These are phyloP conservation scores for Patella caerulea DNA, from an alignment of 2,888 invertebrate species.

Conservation along the genomic window DNA sequence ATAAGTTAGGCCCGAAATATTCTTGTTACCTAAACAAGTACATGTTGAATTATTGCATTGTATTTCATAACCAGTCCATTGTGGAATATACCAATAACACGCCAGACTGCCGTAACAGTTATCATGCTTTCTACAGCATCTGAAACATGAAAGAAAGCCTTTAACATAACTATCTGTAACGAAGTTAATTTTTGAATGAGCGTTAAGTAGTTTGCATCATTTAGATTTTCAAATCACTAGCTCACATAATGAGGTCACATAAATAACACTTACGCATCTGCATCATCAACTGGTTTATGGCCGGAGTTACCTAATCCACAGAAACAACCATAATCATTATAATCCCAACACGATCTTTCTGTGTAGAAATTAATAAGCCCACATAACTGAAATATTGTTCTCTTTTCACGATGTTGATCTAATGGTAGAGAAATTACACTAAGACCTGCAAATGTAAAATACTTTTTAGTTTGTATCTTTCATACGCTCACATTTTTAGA, in stretches of 20 bases:
- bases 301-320: slow-evolving; percentile 60
- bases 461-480: no score
- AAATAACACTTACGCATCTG: slow-evolving; percentile 49
- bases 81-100: slow-evolving; percentile 48
- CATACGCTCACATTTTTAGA: no score
- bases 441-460: neutral
- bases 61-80: slow-evolving; percentile 48
- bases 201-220: no score
- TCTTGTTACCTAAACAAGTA: slow-evolving; percentile 45
- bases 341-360: slow-evolving; percentile 48
- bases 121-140: slow-evolving; percentile 57
- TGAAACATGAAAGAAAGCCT: slow-evolving; percentile 25
- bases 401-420: slow-evolving; percentile 24
- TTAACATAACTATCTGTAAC: no score
- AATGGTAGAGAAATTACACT: neutral
- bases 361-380: slow-evolving; percentile 52
- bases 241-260: no score
- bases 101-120: slow-evolving; percentile 49
- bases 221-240: no score
- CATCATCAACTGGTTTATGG: slow-evolving; percentile 43
- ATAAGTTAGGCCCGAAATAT: no score
- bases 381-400: slow-evolving; percentile 57
- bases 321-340: slow-evolving; percentile 61
- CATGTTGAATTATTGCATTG: slow-evolving; percentile 40
- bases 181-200: no score